Percentiles rank a stretch among this genome's conserved stretches.
Conservation (phyloP, 2,113 vertebrate species). For the Pantherophis guttatus region DNA sequence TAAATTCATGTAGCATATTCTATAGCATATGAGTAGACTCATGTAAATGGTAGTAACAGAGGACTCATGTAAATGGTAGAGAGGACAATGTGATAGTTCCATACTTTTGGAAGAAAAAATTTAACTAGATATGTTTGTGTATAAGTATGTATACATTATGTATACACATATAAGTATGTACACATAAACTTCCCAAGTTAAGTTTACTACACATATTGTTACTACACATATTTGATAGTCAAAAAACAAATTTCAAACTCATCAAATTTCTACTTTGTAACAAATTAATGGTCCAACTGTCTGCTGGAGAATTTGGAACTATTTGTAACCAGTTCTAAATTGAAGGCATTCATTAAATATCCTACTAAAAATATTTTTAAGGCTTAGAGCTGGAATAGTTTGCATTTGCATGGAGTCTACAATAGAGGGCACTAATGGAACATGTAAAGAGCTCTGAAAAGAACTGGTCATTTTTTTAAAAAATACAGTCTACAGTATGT, state of each 20-base stretch:
- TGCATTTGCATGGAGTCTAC: slow-evolving; percentile 31
- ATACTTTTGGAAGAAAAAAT: background rate
- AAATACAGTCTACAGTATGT: slow-evolving; percentile 24
- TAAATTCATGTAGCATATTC: background rate
- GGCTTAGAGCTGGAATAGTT: background rate
- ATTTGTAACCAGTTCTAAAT: background rate
- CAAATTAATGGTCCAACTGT: background rate
- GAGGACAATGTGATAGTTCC: background rate
- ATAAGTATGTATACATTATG: no score
- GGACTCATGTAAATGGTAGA: background rate
- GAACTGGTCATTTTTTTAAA: background rate
- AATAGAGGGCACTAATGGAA: slow-evolving; percentile 68
- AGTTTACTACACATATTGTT: background rate
- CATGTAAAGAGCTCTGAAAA: slow-evolving; percentile 32
- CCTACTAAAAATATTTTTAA: background rate
- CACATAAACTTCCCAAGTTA: background rate
- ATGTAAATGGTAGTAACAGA: background rate
- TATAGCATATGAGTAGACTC: background rate
- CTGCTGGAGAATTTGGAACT: background rate
- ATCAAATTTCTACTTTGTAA: background rate
- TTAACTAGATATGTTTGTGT: background rate
- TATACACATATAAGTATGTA: background rate
- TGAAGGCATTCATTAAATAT: background rate
- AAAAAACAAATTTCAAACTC: background rate
- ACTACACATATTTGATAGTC: background rate